Conservation (phyloP, 2,888 invertebrate species). For the Anthophora plumipes region DNA sequence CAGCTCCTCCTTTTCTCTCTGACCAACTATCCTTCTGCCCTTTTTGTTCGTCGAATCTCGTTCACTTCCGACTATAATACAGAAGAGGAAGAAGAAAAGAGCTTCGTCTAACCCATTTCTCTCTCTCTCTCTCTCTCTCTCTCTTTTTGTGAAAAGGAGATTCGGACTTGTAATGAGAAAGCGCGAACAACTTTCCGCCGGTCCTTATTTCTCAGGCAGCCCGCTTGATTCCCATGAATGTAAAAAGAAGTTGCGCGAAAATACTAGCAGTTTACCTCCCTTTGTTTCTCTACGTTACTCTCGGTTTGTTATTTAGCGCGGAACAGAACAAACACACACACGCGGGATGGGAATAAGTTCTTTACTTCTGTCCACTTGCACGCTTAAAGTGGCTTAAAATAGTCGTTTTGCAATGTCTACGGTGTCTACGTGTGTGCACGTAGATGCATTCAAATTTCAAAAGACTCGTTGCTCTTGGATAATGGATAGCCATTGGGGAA, state of each 20-base stretch:
- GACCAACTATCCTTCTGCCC: not conserved
- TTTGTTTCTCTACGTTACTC: not conserved
- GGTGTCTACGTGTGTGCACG: not conserved
- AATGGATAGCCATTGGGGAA: not conserved
- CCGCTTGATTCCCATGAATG: not conserved
- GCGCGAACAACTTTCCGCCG: not conserved
- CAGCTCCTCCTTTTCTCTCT: conserved; percentile 4
- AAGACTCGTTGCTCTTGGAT: not conserved
- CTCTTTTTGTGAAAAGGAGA: not conserved
- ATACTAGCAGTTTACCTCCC: not conserved
- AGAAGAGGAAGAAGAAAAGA: conserved; percentile 6
- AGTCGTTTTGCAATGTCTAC: not conserved
- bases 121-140: no score
- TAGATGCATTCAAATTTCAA: conserved; percentile 2
- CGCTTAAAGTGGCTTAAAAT: not conserved
- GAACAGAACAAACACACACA: not conserved
- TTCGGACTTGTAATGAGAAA: conserved; percentile 22
- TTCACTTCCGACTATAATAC: not conserved
- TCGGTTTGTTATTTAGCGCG: not conserved
- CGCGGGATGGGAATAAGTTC: not conserved
- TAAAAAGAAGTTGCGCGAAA: not conserved
- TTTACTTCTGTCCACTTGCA: not conserved
- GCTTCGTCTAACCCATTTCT: no score
- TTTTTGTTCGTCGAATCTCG: conserved; percentile 40
- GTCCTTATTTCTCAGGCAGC: not conserved